Base-by-base conservation (phyloP, 2,888 invertebrate species). In the Leucania comma region DNA sequence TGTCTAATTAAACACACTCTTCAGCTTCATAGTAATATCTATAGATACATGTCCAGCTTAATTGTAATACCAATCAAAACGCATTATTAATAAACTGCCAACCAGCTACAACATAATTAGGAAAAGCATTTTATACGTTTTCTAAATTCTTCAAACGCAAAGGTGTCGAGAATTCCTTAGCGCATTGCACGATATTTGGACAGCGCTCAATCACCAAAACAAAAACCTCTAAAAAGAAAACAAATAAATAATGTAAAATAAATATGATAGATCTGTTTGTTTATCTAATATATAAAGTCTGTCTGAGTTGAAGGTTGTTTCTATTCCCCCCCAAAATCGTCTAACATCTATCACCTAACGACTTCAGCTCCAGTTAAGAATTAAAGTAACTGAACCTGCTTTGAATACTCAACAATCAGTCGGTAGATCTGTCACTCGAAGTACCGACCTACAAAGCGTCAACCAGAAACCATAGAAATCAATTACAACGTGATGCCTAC, bases 401-500 rank as follows among this genome's bases (percentile, higher is more conserved):
- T 22, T 32, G 12, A 14, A 54, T 24, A 67, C 10, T 22, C 22
- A 20, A 6, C 20, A 54, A 26, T 24, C 17, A n/a, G 48, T 22
- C 17, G 9, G 22, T 3, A 24, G 42, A 71, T 48, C 24, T n/a
- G 17, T 51, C 38, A n/a, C 24, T 20, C 10, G 1, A 65, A 53
- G 29, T 75, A 61, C 35, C 29, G 54, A 60, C 24, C 5, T 17
- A 46, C 42, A 57, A 58, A 80, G 53, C 68, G 62, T 76, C 63
- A 38, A 24, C 50, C 12, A 42, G 62, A 76, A 75, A 80, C 75
- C 76, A 76, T 80, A 67, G 75, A 67, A 76, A 80, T 76, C 35
- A 53, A 12, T 8, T n/a, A 58, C 35, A 59, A 22, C 24, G 3
- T 22, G 22, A 50, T 50, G 42, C 42, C 32, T 78, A 48, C 48